These are phyloP conservation scores for Lasiurus borealis DNA, from an alignment of 2,113 vertebrate species.

Conservation along the genomic window DNA sequence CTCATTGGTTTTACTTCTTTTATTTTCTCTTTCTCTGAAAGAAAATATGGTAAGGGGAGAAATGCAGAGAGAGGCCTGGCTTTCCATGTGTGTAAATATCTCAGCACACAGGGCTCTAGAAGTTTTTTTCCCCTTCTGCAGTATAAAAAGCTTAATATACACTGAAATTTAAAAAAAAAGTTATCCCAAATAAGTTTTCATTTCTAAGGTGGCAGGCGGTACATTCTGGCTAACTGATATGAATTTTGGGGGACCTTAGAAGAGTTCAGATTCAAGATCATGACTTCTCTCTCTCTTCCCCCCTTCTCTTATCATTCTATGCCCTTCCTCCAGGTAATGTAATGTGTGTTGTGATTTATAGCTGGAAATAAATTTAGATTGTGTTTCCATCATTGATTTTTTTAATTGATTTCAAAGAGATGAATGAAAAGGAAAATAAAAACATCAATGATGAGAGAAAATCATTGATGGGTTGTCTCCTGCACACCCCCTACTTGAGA, in stretches of 20 bases:
- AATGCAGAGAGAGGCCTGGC: neutral
- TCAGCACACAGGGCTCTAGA: neutral
- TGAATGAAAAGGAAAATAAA: too few species aligned
- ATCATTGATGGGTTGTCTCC: too few species aligned
- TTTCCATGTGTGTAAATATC: neutral
- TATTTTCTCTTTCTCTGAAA: neutral
- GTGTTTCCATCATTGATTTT: conserved; percentile 3
- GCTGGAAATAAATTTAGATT: neutral
- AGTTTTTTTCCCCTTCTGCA: neutral
- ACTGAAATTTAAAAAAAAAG: neutral
- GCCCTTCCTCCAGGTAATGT: neutral
- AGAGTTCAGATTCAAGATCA: neutral
- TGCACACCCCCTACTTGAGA: too few species aligned
- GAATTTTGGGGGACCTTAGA: neutral
- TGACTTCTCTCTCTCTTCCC: neutral
- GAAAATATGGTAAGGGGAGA: neutral
- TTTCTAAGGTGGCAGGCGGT: neutral
- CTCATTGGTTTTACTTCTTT: neutral
- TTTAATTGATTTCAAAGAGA: too few species aligned
- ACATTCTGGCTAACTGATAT: neutral
- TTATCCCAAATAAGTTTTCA: conserved; percentile 23
- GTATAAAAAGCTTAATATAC: neutral
- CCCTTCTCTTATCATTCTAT: neutral
- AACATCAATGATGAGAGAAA: too few species aligned
- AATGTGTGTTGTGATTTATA: neutral